phyloP scores from a whole-genome alignment of 2,888 invertebrate genomes.

The Aspidiotus destructor region DNA sequence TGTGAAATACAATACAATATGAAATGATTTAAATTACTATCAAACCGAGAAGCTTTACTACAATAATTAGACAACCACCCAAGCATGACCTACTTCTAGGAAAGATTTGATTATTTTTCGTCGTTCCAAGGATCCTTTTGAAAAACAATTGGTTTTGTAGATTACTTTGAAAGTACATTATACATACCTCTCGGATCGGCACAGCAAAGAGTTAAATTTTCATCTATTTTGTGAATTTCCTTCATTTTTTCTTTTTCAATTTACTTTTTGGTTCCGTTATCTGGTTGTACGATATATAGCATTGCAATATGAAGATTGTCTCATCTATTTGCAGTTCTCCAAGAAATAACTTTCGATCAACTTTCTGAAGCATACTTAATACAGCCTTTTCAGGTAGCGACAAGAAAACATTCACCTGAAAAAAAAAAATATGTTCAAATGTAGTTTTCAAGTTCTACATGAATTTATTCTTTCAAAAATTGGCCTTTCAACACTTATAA shows the following conservation, averaged over 20 bases:
- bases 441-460: background rate
- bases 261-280: background rate
- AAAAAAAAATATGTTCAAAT: background rate
- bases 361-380: slow-evolving; percentile 4
- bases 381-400: slow-evolving; percentile 9
- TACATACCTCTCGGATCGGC: too few relatives aligned
- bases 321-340: slow-evolving; percentile 11
- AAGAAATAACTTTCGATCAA: background rate
- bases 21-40: too few relatives aligned
- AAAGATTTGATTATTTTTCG: too few relatives aligned
- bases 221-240: too few relatives aligned
- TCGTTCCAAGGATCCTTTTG: too few relatives aligned
- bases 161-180: too few relatives aligned
- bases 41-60: too few relatives aligned
- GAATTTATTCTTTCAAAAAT: background rate
- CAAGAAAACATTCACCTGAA: slow-evolving; percentile 6
- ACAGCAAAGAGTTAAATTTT: too few relatives aligned
- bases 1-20: too few relatives aligned
- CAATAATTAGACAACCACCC: too few relatives aligned
- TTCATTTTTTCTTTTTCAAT: slow-evolving; percentile 7
- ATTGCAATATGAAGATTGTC: slow-evolving; percentile 15
- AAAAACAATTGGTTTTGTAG: too few relatives aligned
- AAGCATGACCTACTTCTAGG: too few relatives aligned
- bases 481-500: background rate
- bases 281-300: slow-evolving; percentile 4